Base-by-base conservation (phyloP, 1,140 invertebrate genomes). In the Ceratina japonica region DNA sequence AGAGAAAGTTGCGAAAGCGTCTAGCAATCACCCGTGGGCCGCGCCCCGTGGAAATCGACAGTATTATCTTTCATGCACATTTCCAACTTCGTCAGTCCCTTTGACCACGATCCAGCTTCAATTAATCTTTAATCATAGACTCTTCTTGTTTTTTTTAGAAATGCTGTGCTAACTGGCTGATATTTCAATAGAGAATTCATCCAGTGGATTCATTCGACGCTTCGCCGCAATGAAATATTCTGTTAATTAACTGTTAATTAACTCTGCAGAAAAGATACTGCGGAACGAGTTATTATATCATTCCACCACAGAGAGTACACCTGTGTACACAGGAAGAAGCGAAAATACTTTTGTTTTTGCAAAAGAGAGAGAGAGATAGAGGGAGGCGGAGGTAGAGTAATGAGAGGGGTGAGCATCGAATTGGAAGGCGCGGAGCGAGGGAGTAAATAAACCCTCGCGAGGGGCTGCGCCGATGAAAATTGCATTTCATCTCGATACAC, bases 401-500 rank as follows among this genome's bases (percentile, higher is more conserved):
- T 31, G 27, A 31, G 27, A 31, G 27, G 27, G 27, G 65, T 10
- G 82, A 66, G 83, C 81, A 73, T 73, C 72, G 58, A 83, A 84
- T 84, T 73, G 83, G 73, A 84, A 76, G 64, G 74, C 63, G 61
- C 24, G 63, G n/a, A 13, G 58, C 56, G 49, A 51, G 62, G 63
- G 74, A 31, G 54, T 84, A 85, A 85, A 85, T 84, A 85, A 84
- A 84, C 20, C 73, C 58, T 51, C 69, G 61, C 52, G 56, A 56
- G 72, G 72, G 61, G 27, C 51, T 58, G 24, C 31, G 54, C 59
- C 52, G 78, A 71, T 75, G 73, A 85, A 88, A 89, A 88, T 89
- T 87, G 68, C 83, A 88, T 89, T 92, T 88, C 74, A 86, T 88
- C 71, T 84, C 82, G 87, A 88, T 88, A 87, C 84, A 85, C 82